These are phyloP conservation scores for Platycnemis pennipes DNA, from an alignment of 2,888 invertebrate genomes.

Conservation along the genomic window DNA sequence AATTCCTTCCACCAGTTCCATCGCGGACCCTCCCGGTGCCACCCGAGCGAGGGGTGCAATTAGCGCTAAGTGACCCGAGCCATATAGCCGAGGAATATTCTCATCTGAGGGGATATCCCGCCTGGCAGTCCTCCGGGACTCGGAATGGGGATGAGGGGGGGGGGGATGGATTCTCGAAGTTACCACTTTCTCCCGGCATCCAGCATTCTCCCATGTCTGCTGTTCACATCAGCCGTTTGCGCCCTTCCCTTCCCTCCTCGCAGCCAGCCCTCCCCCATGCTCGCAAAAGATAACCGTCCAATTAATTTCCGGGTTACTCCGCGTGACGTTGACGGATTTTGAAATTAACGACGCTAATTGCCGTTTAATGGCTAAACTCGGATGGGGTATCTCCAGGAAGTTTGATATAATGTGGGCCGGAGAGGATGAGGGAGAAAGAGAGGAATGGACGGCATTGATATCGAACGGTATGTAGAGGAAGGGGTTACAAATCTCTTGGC, in stretches of 20 bases:
- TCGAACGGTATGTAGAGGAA: not conserved
- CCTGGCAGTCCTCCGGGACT: not conserved
- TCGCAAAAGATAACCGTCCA: conserved; percentile 56
- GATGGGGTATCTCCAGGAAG: conserved; percentile 47
- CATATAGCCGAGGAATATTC: conserved; percentile 7
- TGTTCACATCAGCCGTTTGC: not conserved
- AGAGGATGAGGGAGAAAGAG: not conserved
- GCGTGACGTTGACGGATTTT: conserved; percentile 64
- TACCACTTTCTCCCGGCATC: conserved; percentile 40
- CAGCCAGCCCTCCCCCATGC: not conserved
- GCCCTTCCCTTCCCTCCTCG: not conserved
- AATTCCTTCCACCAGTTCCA: not conserved
- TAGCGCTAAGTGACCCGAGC: conserved; percentile 35
- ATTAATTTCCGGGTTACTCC: conserved; percentile 62
- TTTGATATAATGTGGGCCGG: conserved; percentile 51
- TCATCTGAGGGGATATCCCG: not conserved
- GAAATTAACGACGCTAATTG: conserved; percentile 64
- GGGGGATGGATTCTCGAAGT: not conserved
- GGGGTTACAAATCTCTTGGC: conserved; percentile 2
- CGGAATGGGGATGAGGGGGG: not conserved
- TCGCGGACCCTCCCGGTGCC: not conserved
- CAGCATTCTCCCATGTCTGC: not conserved
- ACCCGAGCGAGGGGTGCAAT: not conserved
- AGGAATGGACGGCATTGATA: not conserved
- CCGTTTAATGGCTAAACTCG: conserved; percentile 62